Base-by-base conservation (phyloP, 2,888 invertebrate genomes). In the Agrochola circellaris region DNA sequence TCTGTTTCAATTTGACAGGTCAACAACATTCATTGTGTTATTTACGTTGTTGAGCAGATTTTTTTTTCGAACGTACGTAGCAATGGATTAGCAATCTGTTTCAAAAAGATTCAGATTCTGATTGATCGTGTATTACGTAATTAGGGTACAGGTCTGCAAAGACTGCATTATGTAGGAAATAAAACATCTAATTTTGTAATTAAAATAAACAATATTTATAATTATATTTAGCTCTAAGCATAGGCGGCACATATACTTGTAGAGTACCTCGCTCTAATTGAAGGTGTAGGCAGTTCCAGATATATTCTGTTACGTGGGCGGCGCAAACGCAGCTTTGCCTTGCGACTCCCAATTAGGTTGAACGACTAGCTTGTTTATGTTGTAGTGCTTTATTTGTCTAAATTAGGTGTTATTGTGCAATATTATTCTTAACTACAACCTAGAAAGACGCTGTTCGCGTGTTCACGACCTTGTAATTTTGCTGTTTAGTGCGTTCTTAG, bases 281-380 rank as follows among this genome's bases (percentile, higher is more conserved):
- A 88, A 91, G 88, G 93, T 92, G 95, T 95, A 93, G 95, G 95
- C 82, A 91, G 94, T 86, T 92, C 89, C 90, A 93, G 94, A 95
- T 93, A 94, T 93, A 94, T 93, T 90, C 89, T 34, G 71, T 81
- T 75, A 71, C 82, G 95, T 94, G 88, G 93, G 94, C 90, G 94
- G 88, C 89, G 90, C 89, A 81, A 85, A 89, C 90, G 90, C 89
- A 87, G 83, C 26, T 73, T 89, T 90, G 90, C 94, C 94, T 95
- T 95, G 94, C 88, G 89, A 90, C 87, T 91, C 84, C 95, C 94
- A 95, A 94, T 93, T 95, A 95, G 91, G 95, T 94, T 78, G 88
- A 93, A 90, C 91, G 90, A 91, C 91, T 90, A 84, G 84, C 91
- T 92, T 92, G 94, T 95, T 94, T 92, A 90, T 89, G 91, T 91